These are phyloP conservation scores for Buphagus erythrorhynchus DNA, from an alignment of 2,797 vertebrate species.

Conservation along the genomic window DNA sequence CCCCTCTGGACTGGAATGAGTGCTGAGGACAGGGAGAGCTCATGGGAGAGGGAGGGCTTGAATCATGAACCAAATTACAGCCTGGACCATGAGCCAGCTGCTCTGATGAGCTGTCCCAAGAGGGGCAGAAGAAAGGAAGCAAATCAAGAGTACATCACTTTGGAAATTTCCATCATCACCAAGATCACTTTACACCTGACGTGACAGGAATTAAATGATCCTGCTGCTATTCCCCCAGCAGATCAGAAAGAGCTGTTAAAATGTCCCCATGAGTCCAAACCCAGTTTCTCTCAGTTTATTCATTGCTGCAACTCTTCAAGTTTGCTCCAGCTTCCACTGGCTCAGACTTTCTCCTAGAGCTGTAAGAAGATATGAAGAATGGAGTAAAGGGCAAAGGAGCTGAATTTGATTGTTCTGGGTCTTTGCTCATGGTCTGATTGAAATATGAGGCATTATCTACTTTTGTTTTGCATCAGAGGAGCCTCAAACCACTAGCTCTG, in stretches of 20 bases:
- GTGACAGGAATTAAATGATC: neutral
- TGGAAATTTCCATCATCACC: neutral
- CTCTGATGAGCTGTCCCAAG: neutral
- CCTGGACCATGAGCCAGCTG: neutral
- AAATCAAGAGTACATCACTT: neutral
- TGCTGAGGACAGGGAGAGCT: neutral
- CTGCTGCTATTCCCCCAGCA: neutral
- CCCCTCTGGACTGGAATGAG: neutral
- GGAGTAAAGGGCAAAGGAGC: neutral
- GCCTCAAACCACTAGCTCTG: neutral
- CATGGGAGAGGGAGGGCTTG: neutral
- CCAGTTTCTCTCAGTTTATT: neutral
- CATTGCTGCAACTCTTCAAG: neutral
- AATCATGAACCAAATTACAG: neutral
- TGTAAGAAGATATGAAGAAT: neutral
- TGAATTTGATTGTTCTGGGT: neutral
- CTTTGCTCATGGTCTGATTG: neutral
- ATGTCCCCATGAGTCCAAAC: neutral
- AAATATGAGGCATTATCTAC: neutral
- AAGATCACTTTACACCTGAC: neutral
- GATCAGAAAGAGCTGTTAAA: neutral
- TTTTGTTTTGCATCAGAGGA: neutral
- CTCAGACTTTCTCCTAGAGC: neutral
- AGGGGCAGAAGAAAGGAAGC: neutral
- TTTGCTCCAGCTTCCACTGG: neutral